A percentile compares a stretch with the other conserved stretches of the same genome.
Evolutionary conservation across 2,888 invertebrate genomes (phyloP).

Genomic region (Atherix ibis): DNA sequence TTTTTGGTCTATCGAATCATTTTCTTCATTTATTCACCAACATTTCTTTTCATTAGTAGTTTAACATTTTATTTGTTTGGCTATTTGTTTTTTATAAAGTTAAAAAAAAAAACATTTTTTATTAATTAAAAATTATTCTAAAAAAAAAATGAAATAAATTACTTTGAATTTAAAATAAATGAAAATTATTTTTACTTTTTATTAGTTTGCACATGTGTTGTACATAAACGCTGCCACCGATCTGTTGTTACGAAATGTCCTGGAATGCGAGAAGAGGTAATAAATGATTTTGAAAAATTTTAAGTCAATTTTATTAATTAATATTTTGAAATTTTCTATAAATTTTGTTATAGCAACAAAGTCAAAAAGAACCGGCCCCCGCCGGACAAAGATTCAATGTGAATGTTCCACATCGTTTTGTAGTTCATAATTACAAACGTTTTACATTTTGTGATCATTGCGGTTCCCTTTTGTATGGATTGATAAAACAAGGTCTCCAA

Average conservation of each 20-base stretch:
- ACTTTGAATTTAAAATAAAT: too few relatives aligned
- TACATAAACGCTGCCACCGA: conserved; percentile 96
- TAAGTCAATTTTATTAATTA: conserved; percentile 4
- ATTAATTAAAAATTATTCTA: too few relatives aligned
- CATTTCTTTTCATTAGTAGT: too few relatives aligned
- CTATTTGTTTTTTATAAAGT: too few relatives aligned
- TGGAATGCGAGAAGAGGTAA: conserved; percentile 80
- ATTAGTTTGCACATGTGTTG: conserved; percentile 96
- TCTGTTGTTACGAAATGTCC: conserved; percentile 97
- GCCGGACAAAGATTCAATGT: conserved; percentile 83
- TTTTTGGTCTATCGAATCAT: too few relatives aligned
- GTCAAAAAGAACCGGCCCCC: conserved; percentile 43
- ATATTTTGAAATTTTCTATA: conserved; percentile 8
- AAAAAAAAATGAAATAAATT: too few relatives aligned
- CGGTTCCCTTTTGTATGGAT: conserved; percentile 91
- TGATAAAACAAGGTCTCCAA: conserved; percentile 90
- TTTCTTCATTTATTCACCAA: too few relatives aligned
- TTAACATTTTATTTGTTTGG: too few relatives aligned
- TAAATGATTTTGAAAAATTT: background rate
- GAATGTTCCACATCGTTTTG: conserved; percentile 93
- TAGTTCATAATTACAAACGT: conserved; percentile 90
- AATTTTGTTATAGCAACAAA: conserved; percentile 22
- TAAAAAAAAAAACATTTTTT: too few relatives aligned
- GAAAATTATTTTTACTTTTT: too few relatives aligned
- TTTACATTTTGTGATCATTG: conserved; percentile 99